Base-by-base conservation (phyloP, 2,113 vertebrate genomes). In the Perccottus glenii region DNA sequence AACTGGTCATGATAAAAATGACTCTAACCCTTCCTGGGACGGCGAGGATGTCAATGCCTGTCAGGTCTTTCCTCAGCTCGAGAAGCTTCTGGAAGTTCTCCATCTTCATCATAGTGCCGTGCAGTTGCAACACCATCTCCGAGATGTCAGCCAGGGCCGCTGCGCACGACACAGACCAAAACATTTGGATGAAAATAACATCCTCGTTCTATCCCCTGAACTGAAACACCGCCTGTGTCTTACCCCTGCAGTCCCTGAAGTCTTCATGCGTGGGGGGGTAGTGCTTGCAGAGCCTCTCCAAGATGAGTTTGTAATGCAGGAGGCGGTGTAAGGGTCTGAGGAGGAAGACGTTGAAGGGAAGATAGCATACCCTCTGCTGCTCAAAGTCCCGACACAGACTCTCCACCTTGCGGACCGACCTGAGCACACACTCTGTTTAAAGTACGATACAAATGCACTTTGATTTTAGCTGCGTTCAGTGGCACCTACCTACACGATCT, bases 71-170 rank as follows among this genome's bases (percentile, higher is more conserved):
- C 90, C 93, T 96, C 74, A 99, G 93, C 85, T 99, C 97, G 2
- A 97, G 92, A 9, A 99, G 92, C 78, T 98, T 99, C 92, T 98
- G 97, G 88, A 96, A 96, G 78, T 99, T 99, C 89, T 99, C 98
- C 92, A 97, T 98, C 92, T 98, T 97, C 91, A 98, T 94, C 96
- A 99, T 98, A 43, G 91, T 91, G 33, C 94, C 91, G 1, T 97
- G 96, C 38, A 98, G 93, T 77, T 96, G 96, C 14, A 94, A 92
- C 70, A 93, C 95, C 93, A 98, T 91, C 87, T 99, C 98, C 0
- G 96, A 95, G 79, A 99, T 93, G 75, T 97, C 96, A 0, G 95
- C 97, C 82, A 99, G 83, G 10, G 95, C 96, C 64, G 96, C 98
- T 99, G 71, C 1, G 75, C 5, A 5, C 12, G 3, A 16, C 5